Percentiles rank a stretch among this genome's conserved stretches.
Evolutionary conservation across 1,140 invertebrate genomes (phyloP).

Genomic region (Papilio polyxenes): DNA sequence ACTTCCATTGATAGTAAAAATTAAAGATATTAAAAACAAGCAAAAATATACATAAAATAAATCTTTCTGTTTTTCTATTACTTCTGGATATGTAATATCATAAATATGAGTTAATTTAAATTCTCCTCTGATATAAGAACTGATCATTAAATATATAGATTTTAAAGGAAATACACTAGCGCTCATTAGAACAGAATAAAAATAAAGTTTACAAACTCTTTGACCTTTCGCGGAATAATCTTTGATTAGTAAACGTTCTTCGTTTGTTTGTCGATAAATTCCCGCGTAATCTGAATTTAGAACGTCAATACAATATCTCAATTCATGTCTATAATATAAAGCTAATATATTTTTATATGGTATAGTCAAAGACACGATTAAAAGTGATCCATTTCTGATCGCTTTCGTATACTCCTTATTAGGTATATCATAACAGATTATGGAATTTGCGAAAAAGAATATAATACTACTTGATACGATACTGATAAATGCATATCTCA

Average conservation of each 20-base stretch:
- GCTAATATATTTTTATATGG: conserved; percentile 49
- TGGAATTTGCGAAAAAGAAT: conserved; percentile 47
- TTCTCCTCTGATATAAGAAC: conserved; percentile 45
- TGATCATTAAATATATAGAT: conserved; percentile 49
- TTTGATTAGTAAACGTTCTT: conserved; percentile 47
- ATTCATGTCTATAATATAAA: conserved; percentile 43
- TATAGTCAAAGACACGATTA: conserved; percentile 51
- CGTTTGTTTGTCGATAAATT: conserved; percentile 37
- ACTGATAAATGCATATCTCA: conserved; percentile 44
- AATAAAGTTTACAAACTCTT: conserved; percentile 49
- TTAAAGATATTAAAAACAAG: conserved; percentile 42
- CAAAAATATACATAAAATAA: conserved; percentile 39
- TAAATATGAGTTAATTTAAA: conserved; percentile 48
- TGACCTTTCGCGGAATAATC: conserved; percentile 46
- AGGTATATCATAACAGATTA: conserved; percentile 50
- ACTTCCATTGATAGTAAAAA: conserved; percentile 46
- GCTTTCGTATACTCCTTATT: conserved; percentile 48
- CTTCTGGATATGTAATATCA: conserved; percentile 48
- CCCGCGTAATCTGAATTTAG: conserved; percentile 48
- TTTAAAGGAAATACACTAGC: conserved; percentile 48
- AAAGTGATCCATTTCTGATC: conserved; percentile 53
- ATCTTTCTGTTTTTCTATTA: conserved; percentile 49
- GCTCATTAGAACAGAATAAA: conserved; percentile 42
- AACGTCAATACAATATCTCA: conserved; percentile 42
- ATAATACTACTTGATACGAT: conserved; percentile 39